These are phyloP conservation scores for Rhopalosiphum padi DNA, from an alignment of 1,140 invertebrate genomes.

Conservation along the genomic window DNA sequence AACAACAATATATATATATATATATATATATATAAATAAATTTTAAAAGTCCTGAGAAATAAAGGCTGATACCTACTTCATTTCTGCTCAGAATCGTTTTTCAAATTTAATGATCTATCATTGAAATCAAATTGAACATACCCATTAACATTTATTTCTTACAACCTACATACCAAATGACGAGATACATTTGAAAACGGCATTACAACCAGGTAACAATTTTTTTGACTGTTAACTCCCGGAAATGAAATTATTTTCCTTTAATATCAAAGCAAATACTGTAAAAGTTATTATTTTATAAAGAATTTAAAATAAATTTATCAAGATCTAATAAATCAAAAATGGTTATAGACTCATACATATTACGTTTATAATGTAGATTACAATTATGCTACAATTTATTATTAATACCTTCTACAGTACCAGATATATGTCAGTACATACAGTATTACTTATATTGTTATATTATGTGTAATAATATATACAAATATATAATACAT, in stretches of 20 bases:
- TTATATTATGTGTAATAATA: no score
- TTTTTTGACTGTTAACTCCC: background rate
- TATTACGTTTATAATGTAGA: background rate
- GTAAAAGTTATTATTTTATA: background rate
- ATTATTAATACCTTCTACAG: background rate
- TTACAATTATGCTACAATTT: background rate
- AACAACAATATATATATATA: no score
- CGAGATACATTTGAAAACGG: background rate
- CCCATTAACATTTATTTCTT: background rate
- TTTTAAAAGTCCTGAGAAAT: background rate
- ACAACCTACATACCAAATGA: background rate
- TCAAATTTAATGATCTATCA: background rate
- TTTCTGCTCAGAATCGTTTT: background rate
- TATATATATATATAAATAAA: no score
- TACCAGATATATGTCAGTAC: background rate
- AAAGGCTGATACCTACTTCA: background rate
- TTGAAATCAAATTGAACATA: background rate
- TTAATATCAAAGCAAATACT: background rate
- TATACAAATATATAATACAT: no score
- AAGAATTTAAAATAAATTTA: background rate
- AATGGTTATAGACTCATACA: background rate
- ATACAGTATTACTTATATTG: no score
- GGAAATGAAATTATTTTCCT: background rate
- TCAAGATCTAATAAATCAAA: background rate
- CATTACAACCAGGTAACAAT: background rate